These are phyloP conservation scores for Leptinotarsa peninsularis DNA, from an alignment of 2,888 invertebrate species.

Conservation along the genomic window DNA sequence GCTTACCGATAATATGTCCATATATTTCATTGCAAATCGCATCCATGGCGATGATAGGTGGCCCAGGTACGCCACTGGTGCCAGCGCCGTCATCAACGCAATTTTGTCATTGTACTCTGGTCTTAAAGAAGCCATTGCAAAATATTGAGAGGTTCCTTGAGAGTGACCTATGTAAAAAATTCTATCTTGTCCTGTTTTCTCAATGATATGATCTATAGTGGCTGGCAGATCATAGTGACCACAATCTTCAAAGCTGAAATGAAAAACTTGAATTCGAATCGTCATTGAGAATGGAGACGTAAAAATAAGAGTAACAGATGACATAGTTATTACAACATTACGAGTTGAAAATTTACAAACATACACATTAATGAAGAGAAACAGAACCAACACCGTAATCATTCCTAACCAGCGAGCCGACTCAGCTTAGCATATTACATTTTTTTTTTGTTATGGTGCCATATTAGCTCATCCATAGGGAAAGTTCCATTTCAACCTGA, in stretches of 20 bases:
- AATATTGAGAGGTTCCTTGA: conserved; percentile 77
- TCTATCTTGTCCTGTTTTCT: conserved; percentile 67
- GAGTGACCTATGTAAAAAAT: conserved; percentile 85
- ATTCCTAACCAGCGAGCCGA: too few relatives aligned
- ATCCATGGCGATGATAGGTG: conserved; percentile 23
- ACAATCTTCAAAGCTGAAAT: conserved; percentile 82
- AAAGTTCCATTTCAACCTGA: too few relatives aligned
- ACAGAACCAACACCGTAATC: too few relatives aligned
- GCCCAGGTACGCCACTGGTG: conserved; percentile 39
- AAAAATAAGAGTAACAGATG: too few relatives aligned
- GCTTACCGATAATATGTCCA: conserved; percentile 21
- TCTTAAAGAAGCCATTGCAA: conserved; percentile 72
- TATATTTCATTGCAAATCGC: conserved; percentile 17
- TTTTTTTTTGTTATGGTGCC: too few relatives aligned
- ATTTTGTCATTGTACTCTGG: conserved; percentile 77
- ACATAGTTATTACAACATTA: too few relatives aligned
- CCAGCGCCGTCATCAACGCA: conserved; percentile 46
- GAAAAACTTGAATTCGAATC: too few relatives aligned
- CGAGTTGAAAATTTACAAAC: too few relatives aligned
- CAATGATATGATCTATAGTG: conserved; percentile 78
- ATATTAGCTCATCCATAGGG: too few relatives aligned
- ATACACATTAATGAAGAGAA: too few relatives aligned
- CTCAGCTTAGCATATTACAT: too few relatives aligned
- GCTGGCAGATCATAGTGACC: conserved; percentile 82
- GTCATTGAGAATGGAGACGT: too few relatives aligned